phyloP scores from a whole-genome alignment of 2,888 invertebrate species.

The Camponotus fellah region DNA sequence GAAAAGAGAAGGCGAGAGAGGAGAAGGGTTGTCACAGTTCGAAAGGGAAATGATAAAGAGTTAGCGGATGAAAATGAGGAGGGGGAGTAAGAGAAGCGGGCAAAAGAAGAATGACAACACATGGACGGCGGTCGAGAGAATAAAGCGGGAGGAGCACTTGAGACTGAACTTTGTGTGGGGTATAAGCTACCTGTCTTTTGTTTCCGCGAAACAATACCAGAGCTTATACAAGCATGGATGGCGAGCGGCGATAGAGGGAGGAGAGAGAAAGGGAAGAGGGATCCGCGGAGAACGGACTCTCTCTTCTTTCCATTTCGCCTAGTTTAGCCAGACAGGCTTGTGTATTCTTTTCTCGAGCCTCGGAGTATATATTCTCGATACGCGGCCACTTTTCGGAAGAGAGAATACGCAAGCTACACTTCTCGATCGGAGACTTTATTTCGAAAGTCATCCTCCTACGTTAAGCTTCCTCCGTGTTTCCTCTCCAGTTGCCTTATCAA shows the following conservation, averaged over 20 bases:
- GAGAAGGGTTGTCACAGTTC: conserved; percentile 14
- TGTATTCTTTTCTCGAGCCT: conserved; percentile 68
- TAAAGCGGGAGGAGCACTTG: conserved; percentile 77
- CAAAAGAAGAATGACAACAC: conserved; percentile 34
- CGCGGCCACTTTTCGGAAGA: conserved; percentile 58
- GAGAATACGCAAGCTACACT: conserved; percentile 57
- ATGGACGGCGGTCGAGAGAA: conserved; percentile 65
- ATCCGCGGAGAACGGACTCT: conserved; percentile 50
- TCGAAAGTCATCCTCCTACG: not conserved
- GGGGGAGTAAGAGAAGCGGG: conserved; percentile 8
- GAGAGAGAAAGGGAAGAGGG: not conserved
- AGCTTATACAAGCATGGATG: conserved; percentile 74
- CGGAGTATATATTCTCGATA: conserved; percentile 72
- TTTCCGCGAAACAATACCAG: conserved; percentile 80
- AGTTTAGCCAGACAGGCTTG: conserved; percentile 67
- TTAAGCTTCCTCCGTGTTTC: conserved; percentile 5
- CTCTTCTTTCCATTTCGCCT: conserved; percentile 72
- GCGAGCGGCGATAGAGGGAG: not conserved
- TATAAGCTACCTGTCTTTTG: conserved; percentile 82
- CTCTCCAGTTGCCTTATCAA: not conserved
- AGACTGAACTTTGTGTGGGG: conserved; percentile 81
- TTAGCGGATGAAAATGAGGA: conserved; percentile 6
- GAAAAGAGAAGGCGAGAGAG: not conserved
- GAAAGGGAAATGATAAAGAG: conserved; percentile 14
- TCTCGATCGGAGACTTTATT: conserved; percentile 60